Conservation (phyloP, 2,888 invertebrate species). For the Hirtodrosophila alboralis region DNA sequence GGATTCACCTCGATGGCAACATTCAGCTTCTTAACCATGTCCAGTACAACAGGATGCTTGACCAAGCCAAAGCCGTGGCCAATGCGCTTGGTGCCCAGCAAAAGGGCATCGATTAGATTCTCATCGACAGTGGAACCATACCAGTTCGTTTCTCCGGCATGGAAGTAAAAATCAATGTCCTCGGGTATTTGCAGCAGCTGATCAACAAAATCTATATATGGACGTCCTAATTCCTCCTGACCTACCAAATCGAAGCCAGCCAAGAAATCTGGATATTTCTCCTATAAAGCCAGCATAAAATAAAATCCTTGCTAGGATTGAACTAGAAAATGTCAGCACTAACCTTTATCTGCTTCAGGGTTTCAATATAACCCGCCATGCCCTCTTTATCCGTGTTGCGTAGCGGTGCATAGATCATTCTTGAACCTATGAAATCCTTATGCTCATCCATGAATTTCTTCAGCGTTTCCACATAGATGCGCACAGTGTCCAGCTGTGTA, state of each 20-base stretch:
- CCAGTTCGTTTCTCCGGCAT: slow-evolving; percentile 93
- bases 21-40: slow-evolving; percentile 85
- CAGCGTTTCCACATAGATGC: slow-evolving; percentile 86
- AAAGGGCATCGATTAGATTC: slow-evolving; percentile 90
- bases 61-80: slow-evolving; percentile 91
- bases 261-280: slow-evolving; percentile 87
- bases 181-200: slow-evolving; percentile 85
- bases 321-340: not conserved
- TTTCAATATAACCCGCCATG: slow-evolving; percentile 84
- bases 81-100: slow-evolving; percentile 90
- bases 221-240: slow-evolving; percentile 89
- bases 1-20: slow-evolving; percentile 92
- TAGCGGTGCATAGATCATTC: slow-evolving; percentile 88
- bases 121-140: slow-evolving; percentile 87
- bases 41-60: slow-evolving; percentile 89
- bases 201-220: slow-evolving; percentile 87
- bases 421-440: slow-evolving; percentile 87
- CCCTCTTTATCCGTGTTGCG: slow-evolving; percentile 84
- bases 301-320: fast-evolving
- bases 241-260: slow-evolving; percentile 93
- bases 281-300: slow-evolving; percentile 79
- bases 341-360: slow-evolving; percentile 75
- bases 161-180: slow-evolving; percentile 88
- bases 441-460: slow-evolving; percentile 85
- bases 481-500: slow-evolving; percentile 86